phyloP scores from a whole-genome alignment of 2,797 vertebrate genomes.

The Hippocampus kuda region DNA sequence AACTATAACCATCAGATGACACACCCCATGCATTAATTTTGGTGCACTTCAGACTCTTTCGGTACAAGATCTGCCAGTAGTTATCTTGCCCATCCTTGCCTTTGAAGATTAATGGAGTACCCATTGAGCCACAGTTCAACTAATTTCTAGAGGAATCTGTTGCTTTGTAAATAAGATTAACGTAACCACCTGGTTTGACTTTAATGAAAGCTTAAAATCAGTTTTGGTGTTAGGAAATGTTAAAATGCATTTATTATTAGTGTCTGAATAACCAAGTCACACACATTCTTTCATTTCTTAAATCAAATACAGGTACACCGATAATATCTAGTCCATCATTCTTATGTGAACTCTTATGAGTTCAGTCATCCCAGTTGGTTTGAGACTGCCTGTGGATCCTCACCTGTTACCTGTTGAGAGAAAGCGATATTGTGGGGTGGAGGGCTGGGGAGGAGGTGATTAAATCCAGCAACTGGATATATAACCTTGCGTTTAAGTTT shows the following conservation, averaged over 20 bases:
- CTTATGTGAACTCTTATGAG: too few species aligned
- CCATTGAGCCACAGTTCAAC: constrained; percentile 1
- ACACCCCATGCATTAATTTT: constrained; percentile 46
- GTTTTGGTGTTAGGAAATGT: background rate
- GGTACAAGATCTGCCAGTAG: background rate
- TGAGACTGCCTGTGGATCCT: constrained; percentile 15
- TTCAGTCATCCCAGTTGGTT: constrained; percentile 3
- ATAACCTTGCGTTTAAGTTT: constrained; percentile 1
- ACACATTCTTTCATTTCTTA: background rate
- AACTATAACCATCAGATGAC: constrained; percentile 48
- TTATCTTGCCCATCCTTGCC: background rate
- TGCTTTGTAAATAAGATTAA: background rate
- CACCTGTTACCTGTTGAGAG: constrained; percentile 52
- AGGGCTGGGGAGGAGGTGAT: constrained; percentile 9
- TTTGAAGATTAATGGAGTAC: too few species aligned
- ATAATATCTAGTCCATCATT: background rate
- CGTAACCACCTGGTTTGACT: background rate
- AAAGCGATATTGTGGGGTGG: constrained; percentile 1
- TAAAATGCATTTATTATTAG: background rate
- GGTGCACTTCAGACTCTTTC: constrained; percentile 11
- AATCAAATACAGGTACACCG: background rate
- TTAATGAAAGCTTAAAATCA: background rate
- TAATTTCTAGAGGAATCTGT: background rate
- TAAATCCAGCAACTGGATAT: background rate
- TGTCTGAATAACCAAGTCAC: background rate